Conservation (phyloP, 92 coral and sea anemone species). For the Plumapathes pennacea region DNA sequence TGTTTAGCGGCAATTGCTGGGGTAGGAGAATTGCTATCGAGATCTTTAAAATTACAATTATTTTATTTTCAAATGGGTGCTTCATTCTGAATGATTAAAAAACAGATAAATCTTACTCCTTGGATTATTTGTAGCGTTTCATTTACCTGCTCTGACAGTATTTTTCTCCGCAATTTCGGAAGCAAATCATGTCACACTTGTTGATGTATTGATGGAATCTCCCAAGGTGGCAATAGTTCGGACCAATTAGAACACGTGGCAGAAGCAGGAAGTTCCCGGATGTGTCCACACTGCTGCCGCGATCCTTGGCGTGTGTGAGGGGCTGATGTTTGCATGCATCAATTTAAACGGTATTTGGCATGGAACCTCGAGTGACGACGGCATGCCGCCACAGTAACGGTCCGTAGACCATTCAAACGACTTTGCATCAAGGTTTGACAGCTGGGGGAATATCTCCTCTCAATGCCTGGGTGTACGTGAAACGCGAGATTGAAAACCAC, state of each 20-base stretch:
- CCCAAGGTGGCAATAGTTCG: conserved; percentile 16
- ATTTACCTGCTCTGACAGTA: too few species aligned
- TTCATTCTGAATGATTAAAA: too few species aligned
- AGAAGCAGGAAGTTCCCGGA: conserved; percentile 68
- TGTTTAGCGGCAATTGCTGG: too few species aligned
- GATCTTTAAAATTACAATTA: too few species aligned
- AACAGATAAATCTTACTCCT: too few species aligned
- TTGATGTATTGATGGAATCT: conserved; percentile 41
- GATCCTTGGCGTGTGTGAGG: conserved; percentile 5
- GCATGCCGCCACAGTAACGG: conserved; percentile 37
- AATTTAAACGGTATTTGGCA: conserved; percentile 29
- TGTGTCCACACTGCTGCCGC: conserved; percentile 60
- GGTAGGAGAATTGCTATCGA: too few species aligned
- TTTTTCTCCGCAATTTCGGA: too few species aligned
- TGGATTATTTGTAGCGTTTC: too few species aligned
- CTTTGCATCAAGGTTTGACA: background rate
- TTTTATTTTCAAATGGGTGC: too few species aligned
- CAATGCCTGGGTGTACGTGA: conserved; percentile 8
- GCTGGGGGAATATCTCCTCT: background rate
- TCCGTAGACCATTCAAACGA: conserved; percentile 2
- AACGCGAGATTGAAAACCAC: conserved; percentile 12
- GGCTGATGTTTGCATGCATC: conserved; percentile 28
- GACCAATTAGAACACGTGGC: conserved; percentile 97
- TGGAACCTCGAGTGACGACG: conserved; percentile 44
- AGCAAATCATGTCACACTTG: too few species aligned